Evolutionary conservation across 30 jellyfish, hydroid and myxozoan genomes (phyloP).

Genomic region (Rhopilema esculentum): DNA sequence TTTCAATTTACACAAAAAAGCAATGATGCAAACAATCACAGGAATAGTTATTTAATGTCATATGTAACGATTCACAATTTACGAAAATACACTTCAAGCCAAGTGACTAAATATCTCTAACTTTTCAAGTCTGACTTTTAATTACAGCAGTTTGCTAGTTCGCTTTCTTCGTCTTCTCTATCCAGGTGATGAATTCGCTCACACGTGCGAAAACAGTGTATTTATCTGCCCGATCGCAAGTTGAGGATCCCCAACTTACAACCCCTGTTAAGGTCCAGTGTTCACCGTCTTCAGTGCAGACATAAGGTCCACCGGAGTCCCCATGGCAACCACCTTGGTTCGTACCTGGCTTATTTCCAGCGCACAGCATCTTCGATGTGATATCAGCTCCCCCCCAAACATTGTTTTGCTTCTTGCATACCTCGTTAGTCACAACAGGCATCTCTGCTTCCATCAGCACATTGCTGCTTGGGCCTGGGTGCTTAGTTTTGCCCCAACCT

Average conservation of each 20-base stretch:
- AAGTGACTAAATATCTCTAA: too few species aligned
- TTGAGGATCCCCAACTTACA: constrained; percentile 64
- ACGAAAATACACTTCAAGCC: too few species aligned
- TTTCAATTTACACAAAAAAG: too few species aligned
- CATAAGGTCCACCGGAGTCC: constrained; percentile 79
- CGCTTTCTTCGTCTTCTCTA: constrained; percentile 19
- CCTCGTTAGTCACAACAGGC: constrained; percentile 51
- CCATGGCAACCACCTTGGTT: constrained; percentile 71
- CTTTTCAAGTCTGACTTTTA: too few species aligned
- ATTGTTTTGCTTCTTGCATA: constrained; percentile 39
- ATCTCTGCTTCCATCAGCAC: constrained; percentile 55
- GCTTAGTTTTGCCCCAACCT: constrained; percentile 74
- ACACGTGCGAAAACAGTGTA: constrained; percentile 73
- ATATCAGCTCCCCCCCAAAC: constrained; percentile 15
- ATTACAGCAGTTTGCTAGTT: too few species aligned
- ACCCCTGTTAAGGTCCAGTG: constrained; percentile 47
- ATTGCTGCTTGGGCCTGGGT: constrained; percentile 28
- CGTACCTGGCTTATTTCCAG: constrained; percentile 59
- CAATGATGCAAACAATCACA: too few species aligned
- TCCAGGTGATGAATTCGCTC: constrained; percentile 59
- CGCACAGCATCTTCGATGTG: constrained; percentile 65
- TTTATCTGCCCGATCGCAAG: constrained; percentile 45
- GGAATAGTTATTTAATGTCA: too few species aligned
- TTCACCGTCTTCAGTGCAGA: constrained; percentile 43
- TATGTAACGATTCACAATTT: too few species aligned